Conservation (phyloP, 2,888 invertebrate species). For the Anthrax anthrax region DNA sequence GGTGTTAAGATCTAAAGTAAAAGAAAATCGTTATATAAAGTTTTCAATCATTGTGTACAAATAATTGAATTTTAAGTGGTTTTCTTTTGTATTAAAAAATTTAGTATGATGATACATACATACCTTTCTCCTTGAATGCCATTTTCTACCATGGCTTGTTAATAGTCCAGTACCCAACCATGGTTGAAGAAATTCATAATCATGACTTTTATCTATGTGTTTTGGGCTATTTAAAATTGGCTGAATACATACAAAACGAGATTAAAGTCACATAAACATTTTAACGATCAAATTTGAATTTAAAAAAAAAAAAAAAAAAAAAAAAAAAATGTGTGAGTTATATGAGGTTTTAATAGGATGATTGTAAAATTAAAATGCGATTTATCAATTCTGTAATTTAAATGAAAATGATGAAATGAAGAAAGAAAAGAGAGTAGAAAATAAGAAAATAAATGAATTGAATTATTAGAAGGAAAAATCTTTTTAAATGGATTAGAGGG, state of each 20-base stretch:
- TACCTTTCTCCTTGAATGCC: slow-evolving; percentile 44
- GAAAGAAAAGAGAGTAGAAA: no score
- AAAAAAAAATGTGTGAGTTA: neutral
- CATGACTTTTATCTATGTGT: slow-evolving; percentile 43
- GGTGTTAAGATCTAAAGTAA: slow-evolving; percentile 42
- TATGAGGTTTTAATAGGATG: no score
- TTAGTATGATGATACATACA: slow-evolving; percentile 2
- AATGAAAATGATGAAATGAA: no score
- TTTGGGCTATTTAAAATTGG: slow-evolving; percentile 41
- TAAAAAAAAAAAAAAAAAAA: neutral
- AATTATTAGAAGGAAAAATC: no score
- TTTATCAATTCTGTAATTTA: no score
- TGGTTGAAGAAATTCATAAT: slow-evolving; percentile 41
- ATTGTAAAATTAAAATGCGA: no score
- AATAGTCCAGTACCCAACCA: slow-evolving; percentile 45
- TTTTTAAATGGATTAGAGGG: no score
- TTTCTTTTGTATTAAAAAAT: slow-evolving; percentile 2
- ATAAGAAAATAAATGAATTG: no score
- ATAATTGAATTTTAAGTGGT: neutral
- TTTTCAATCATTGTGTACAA: neutral
- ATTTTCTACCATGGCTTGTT: slow-evolving; percentile 42
- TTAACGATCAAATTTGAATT: neutral
- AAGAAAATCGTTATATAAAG: neutral
- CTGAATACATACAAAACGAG: no score
- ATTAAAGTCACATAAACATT: neutral